phyloP scores from a whole-genome alignment of 2,888 invertebrate species.

The Callyntrura sp. region DNA sequence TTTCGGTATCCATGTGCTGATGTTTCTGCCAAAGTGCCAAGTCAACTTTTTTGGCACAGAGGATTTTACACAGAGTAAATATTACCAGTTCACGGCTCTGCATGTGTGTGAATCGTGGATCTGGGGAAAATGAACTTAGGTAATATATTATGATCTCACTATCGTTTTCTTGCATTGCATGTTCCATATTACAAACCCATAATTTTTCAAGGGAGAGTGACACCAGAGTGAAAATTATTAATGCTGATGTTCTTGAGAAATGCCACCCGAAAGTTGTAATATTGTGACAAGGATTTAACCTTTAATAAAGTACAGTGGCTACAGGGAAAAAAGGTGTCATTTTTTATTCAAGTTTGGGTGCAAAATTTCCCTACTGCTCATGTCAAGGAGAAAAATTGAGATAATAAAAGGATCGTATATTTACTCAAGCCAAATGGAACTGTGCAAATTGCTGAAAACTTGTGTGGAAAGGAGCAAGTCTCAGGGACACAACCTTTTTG shows the following conservation, averaged over 20 bases:
- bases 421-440: conserved; percentile 13
- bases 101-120: not conserved
- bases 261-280: conserved; percentile 33
- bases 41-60: conserved; percentile 55
- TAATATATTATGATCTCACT: conserved; percentile 44
- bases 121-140: not conserved
- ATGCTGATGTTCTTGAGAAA: conserved; percentile 17
- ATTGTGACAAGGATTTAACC: conserved; percentile 31
- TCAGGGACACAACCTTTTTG: not conserved
- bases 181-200: not conserved
- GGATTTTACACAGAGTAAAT: not conserved
- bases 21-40: conserved; percentile 50
- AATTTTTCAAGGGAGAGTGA: conserved; percentile 13
- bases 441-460: not conserved
- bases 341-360: conserved; percentile 22
- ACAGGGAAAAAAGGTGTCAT: not conserved
- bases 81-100: not conserved
- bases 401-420: not conserved
- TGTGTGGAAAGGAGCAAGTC: not conserved
- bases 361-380: not conserved
- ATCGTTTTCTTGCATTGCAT: conserved; percentile 28
- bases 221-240: conserved; percentile 25
- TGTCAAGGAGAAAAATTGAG: conserved; percentile 19
- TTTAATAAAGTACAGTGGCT: conserved; percentile 24
- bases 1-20: not conserved